Evolutionary conservation across 1,140 invertebrate genomes (phyloP).

Genomic region (Apis dorsata): DNA sequence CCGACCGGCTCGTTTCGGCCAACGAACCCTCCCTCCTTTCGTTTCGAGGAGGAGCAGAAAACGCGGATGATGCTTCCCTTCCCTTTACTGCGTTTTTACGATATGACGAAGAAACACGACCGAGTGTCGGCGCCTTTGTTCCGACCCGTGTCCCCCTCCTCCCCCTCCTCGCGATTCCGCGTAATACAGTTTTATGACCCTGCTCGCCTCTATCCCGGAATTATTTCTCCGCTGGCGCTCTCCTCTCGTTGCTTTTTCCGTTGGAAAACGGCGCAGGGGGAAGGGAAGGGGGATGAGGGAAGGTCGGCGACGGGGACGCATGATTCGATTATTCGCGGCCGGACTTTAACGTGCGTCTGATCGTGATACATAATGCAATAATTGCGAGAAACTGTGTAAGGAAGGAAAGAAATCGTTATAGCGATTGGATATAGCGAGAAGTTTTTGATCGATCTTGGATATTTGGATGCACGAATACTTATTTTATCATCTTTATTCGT

Average conservation of each 20-base stretch:
- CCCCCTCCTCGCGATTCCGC: slow-evolving; percentile 18
- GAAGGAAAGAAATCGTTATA: background rate
- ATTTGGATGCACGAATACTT: too few relatives aligned
- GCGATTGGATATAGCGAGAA: too few relatives aligned
- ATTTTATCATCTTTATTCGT: too few relatives aligned
- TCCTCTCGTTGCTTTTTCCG: slow-evolving; percentile 4
- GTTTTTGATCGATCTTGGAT: too few relatives aligned
- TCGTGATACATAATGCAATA: slow-evolving; percentile 29
- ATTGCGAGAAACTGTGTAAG: background rate
- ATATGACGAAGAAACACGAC: slow-evolving; percentile 46
- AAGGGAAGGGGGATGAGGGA: too few relatives aligned
- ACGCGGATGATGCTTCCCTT: slow-evolving; percentile 32
- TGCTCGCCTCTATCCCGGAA: slow-evolving; percentile 28
- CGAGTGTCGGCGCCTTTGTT: slow-evolving; percentile 49
- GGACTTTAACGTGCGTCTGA: background rate
- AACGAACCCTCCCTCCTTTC: slow-evolving; percentile 25
- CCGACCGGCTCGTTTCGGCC: background rate
- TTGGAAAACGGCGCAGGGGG: background rate
- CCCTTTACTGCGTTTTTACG: slow-evolving; percentile 56
- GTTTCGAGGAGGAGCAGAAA: slow-evolving; percentile 35
- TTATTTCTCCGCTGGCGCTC: slow-evolving; percentile 34
- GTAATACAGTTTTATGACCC: slow-evolving; percentile 56
- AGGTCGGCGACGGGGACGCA: background rate
- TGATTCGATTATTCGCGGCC: slow-evolving; percentile 16
- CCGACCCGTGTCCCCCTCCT: background rate